A percentile compares a stretch with the other conserved stretches of the same genome.
These are phyloP conservation scores for Babyrousa celebensis DNA, from an alignment of 2,797 vertebrate species.

Conservation along the genomic window DNA sequence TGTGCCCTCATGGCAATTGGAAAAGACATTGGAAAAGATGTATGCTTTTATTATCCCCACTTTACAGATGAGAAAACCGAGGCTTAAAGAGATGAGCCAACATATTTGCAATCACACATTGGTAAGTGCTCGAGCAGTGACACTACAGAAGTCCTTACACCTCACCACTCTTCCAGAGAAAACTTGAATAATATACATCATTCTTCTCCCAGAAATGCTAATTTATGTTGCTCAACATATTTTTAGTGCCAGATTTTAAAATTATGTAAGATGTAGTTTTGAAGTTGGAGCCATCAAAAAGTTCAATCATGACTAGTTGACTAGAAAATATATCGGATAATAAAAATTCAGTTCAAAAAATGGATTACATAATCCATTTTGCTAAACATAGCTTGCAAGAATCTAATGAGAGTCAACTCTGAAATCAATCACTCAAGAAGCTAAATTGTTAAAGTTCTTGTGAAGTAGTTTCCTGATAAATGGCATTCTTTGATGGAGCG, in stretches of 20 bases:
- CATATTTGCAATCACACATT: fast-evolving
- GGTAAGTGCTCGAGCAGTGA: not conserved
- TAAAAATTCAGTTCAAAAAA: constrained; percentile 89
- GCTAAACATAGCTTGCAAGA: constrained; percentile 87
- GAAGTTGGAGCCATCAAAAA: constrained; percentile 88
- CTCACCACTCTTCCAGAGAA: not conserved
- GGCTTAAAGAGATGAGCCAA: not conserved
- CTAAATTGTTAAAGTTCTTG: constrained; percentile 84
- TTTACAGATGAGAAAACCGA: not conserved
- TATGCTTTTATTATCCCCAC: not conserved
- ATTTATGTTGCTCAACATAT: constrained; percentile 77
- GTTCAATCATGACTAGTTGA: constrained; percentile 87
- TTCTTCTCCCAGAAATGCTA: constrained; percentile 71
- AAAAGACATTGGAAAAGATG: not conserved
- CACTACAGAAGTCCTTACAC: no score
- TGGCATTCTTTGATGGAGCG: constrained; percentile 77
- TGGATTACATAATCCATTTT: constrained; percentile 88
- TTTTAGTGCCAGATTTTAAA: constrained; percentile 82
- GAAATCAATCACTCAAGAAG: constrained; percentile 86
- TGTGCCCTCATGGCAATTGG: no score
- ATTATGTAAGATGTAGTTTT: constrained; percentile 85
- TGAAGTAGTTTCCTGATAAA: constrained; percentile 82
- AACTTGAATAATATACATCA: not conserved
- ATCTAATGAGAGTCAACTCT: constrained; percentile 86
- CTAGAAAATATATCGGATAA: constrained; percentile 89